Evolutionary conservation across 2,113 vertebrate species (phyloP).

Genomic region (Neolamprologus variostigma): DNA sequence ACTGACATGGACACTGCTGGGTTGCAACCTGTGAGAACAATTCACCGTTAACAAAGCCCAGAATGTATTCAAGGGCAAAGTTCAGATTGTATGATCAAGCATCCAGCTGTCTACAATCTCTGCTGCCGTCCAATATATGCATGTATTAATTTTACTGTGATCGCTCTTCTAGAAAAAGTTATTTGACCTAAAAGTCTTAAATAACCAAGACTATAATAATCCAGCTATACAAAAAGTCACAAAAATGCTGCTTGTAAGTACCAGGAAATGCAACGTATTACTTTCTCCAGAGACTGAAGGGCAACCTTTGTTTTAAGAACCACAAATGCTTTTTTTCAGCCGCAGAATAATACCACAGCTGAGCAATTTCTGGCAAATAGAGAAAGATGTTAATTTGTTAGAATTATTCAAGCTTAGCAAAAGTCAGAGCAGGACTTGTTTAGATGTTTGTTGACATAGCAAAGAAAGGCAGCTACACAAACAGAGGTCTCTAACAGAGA

Average conservation of each 20-base stretch:
- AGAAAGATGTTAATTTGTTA: conserved; percentile 32
- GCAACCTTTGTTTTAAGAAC: not conserved
- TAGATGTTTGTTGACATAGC: not conserved
- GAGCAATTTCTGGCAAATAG: conserved; percentile 10
- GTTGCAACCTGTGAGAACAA: not conserved
- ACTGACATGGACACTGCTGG: not conserved
- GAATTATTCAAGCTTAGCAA: conserved; percentile 13
- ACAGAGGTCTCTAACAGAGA: not conserved
- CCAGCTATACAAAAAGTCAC: not conserved
- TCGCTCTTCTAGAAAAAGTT: not conserved
- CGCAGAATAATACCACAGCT: not conserved
- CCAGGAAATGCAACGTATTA: not conserved
- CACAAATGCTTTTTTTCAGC: not conserved
- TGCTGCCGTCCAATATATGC: not conserved
- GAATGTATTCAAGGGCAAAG: not conserved
- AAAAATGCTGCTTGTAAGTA: not conserved
- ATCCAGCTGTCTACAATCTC: not conserved
- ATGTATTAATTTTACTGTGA: not conserved
- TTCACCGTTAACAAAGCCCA: not conserved
- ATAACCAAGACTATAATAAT: not conserved
- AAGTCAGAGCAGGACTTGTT: not conserved
- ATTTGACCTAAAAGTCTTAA: not conserved
- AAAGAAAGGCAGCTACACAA: not conserved
- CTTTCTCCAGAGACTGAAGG: not conserved
- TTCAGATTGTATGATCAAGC: not conserved